Percentiles rank a stretch among this genome's conserved stretches.
Evolutionary conservation across 2,113 vertebrate species (phyloP).

Genomic region (Petaurus breviceps): DNA sequence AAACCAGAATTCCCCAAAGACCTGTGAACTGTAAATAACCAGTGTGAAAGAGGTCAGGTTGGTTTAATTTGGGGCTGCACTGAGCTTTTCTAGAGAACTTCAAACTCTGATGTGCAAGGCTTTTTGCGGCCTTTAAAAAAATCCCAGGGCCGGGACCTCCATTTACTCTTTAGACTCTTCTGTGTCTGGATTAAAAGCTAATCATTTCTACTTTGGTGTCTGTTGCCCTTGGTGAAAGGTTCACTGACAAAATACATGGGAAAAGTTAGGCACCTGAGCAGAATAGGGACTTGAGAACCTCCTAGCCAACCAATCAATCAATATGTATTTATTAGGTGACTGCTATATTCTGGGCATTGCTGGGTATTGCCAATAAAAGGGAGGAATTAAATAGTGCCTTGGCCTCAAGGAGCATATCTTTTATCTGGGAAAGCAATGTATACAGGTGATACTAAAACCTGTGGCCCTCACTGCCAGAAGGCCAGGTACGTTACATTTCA

Average conservation of each 20-base stretch:
- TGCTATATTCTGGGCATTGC: neutral
- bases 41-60: constrained; percentile 66
- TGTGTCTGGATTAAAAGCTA: constrained; percentile 77
- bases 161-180: constrained; percentile 75
- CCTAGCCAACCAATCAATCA: neutral
- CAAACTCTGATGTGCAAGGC: constrained; percentile 69
- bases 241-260: constrained; percentile 36
- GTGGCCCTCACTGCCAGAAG: neutral
- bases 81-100: constrained; percentile 77
- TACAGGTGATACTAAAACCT: neutral
- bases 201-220: constrained; percentile 54
- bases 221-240: neutral
- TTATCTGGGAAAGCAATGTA: neutral
- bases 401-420: neutral
- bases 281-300: neutral
- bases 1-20: constrained; percentile 72
- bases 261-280: constrained; percentile 23
- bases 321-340: neutral
- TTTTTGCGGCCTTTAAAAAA: constrained; percentile 70
- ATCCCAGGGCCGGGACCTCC: constrained; percentile 63
- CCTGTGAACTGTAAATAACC: constrained; percentile 78
- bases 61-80: constrained; percentile 74
- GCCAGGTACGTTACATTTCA: neutral
- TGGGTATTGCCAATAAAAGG: neutral
- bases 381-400: neutral